Percentiles rank a stretch among this genome's conserved stretches.
Evolutionary conservation across 2,113 vertebrate genomes (phyloP).

Genomic region (Zosterops hypoxanthus): DNA sequence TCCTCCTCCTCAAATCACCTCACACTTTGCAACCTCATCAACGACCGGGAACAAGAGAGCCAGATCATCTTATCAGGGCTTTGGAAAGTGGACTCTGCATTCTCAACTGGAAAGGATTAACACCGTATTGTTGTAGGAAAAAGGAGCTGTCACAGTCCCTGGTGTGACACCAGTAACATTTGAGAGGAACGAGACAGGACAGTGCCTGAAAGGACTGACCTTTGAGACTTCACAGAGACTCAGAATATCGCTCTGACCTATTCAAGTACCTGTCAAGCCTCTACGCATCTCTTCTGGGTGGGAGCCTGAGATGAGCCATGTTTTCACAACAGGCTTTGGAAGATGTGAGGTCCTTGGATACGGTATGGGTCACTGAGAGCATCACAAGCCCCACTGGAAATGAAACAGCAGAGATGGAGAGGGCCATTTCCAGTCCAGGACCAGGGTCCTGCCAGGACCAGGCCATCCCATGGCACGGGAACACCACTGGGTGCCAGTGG

Average conservation of each 20-base stretch:
- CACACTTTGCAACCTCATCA: neutral
- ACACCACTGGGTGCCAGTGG: neutral
- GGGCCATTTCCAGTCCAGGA: neutral
- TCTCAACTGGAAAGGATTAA: neutral
- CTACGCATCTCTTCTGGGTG: neutral
- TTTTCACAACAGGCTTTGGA: neutral
- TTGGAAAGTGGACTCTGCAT: neutral
- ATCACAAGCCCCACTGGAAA: neutral
- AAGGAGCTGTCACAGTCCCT: neutral
- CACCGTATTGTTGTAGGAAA: neutral
- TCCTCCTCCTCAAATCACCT: neutral
- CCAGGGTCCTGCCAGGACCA: accelerated
- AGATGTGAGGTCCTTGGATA: accelerated
- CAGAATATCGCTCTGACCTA: neutral
- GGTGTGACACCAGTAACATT: neutral
- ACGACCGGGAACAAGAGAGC: accelerated
- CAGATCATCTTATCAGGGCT: accelerated
- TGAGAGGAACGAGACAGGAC: neutral
- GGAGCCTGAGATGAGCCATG: neutral
- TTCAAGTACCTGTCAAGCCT: neutral
- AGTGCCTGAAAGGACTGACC: neutral
- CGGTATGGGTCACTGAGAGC: accelerated
- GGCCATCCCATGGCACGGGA: accelerated
- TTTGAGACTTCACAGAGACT: neutral
- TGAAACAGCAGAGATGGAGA: neutral